Base-by-base conservation (phyloP, 2,113 vertebrate genomes). In the Apodemus speciosus region DNA sequence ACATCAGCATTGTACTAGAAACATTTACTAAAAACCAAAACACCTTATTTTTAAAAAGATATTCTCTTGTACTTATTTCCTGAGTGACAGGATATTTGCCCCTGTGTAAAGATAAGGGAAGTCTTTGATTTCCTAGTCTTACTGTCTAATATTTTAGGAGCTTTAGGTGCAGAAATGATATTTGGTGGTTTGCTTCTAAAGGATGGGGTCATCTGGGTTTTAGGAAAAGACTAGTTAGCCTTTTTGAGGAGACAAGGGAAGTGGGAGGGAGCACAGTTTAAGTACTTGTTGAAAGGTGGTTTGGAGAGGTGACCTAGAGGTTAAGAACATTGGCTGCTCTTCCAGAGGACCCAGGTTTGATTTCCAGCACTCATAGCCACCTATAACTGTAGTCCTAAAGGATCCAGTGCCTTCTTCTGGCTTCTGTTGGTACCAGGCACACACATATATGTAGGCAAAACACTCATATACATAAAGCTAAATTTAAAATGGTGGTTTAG, bases 41-140 rank as follows among this genome's bases (percentile, higher is more conserved):
- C 11, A 35, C 32, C 64, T 68, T 68, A 68, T 68, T 73, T 73
- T 53, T 35, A 4, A 53, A 77, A 75, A 73, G 51, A 49, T 8
- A 21, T 51, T 35, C 9, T 77, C 30, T 38, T 25, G 9, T 62
- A 25, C 25, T 89, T 69, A 15, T 13, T 91, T 21, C 49, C 16
- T 76, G 32, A 84, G n/a, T 62, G n/a, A 69, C 11, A 56, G 35
- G 6, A 49, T 46, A 64, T 60, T 92, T 92, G 35, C 13, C 20
- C 20, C 25, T 60, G 43, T 89, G 20, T 30, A 83, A 83, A 56
- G 25, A 13, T n/a, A 72, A 86, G 64, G 40, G 9, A 53, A 46
- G 43, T 90, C 38, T 62, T 85, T 35, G 27, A 20, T 88, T 95
- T 90, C 23, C 62, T 88, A 85, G 75, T 72, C 51, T 90, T 81